Conservation (phyloP, 2,113 vertebrate genomes). For the Phrynocephalus versicolor region DNA sequence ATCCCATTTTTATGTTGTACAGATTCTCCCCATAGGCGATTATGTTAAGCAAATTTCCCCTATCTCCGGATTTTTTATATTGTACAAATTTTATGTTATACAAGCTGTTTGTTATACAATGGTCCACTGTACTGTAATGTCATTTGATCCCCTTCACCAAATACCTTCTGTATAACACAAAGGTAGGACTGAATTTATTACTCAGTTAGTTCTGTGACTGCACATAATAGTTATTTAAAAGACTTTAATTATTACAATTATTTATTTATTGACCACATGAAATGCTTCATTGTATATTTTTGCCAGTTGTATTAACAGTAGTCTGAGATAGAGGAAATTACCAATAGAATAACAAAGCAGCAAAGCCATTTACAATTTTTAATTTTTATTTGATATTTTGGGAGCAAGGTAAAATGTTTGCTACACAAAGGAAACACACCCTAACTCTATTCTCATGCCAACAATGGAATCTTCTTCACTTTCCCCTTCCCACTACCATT, state of each 20-base stretch:
- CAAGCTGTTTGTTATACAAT: no score
- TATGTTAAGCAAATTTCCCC: no score
- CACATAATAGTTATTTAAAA: background rate
- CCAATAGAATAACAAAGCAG: no score
- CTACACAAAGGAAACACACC: background rate
- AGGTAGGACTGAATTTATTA: background rate
- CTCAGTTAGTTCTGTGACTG: background rate
- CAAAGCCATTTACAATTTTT: no score
- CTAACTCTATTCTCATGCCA: background rate
- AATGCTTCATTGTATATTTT: background rate
- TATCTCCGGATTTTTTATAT: no score
- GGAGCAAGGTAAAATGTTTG: background rate
- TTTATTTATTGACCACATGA: background rate
- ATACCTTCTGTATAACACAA: background rate
- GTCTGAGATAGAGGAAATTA: no score
- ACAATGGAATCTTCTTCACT: background rate
- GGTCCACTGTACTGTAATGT: no score
- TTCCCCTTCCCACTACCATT: no score
- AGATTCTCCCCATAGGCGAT: no score
- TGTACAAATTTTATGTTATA: no score
- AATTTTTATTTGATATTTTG: background rate
- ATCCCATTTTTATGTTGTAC: no score
- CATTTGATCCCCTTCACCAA: background rate
- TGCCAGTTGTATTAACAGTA: background rate
- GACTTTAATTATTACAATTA: background rate